Evolutionary conservation across 2,113 vertebrate species (phyloP).

Genomic region (Phalacrocorax aristotelis): DNA sequence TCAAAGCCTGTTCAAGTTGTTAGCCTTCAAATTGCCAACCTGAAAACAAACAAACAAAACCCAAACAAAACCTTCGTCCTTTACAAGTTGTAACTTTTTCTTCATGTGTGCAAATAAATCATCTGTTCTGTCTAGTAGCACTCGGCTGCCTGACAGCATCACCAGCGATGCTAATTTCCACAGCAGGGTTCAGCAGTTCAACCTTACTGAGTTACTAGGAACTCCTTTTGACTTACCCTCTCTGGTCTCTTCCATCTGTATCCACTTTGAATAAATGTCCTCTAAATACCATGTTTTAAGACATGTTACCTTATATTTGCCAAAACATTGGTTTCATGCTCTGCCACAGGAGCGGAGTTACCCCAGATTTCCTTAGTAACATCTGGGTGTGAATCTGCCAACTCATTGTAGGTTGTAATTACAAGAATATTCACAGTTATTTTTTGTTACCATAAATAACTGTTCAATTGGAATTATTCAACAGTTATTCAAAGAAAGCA

Average conservation of each 20-base stretch:
- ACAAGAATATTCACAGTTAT: not conserved
- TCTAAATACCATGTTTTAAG: not conserved
- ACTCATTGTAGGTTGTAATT: not conserved
- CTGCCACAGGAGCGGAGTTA: not conserved
- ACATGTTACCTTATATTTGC: not conserved
- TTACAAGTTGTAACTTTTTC: not conserved
- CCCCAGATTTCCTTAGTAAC: not conserved
- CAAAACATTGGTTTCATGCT: not conserved
- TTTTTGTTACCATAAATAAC: not conserved
- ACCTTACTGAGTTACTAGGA: slow-evolving; percentile 10
- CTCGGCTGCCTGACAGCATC: slow-evolving; percentile 15
- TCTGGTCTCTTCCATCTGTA: slow-evolving; percentile 26
- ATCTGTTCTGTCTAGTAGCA: not conserved
- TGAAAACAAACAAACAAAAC: not conserved
- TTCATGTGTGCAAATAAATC: not conserved
- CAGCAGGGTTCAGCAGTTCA: slow-evolving; percentile 58
- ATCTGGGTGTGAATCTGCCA: not conserved
- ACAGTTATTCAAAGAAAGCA: not conserved
- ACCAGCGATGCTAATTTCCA: not conserved
- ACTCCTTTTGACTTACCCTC: not conserved
- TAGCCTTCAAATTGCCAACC: not conserved
- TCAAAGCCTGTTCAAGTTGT: not conserved
- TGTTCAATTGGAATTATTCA: not conserved
- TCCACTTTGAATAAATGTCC: slow-evolving; percentile 11
- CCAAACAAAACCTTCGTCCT: not conserved